Evolutionary conservation across 2,888 invertebrate species (phyloP), one percentile per base, ranked within the genome.

Genomic region (Dolomedes plantarius): DNA sequence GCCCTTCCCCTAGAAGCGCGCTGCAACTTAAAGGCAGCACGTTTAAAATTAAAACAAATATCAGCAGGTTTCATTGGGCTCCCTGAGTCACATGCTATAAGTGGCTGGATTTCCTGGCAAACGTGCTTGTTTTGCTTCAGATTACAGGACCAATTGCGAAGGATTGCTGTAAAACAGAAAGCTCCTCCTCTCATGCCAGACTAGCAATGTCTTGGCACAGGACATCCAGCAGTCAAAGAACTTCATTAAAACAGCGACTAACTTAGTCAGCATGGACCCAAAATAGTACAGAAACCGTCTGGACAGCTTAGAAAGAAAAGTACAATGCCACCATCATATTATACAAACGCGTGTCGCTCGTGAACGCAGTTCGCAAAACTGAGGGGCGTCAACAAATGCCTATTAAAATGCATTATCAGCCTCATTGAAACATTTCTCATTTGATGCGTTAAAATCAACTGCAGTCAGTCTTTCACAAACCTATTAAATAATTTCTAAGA

Each of bases 91-190:
- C 69, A 65, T 50, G 83, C 77, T 85, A 78, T 85, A 68, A 76
- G 82, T 75, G 76, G 82, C 82, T 76, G 71, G 67, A 73, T 77
- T 56, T 85, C 64, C 83, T 77, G 77, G 83, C 77, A 85, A 67
- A 67, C 27, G n/a, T 50, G 32, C 72, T 72, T 85, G 73, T 85
- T 85, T 77, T 85, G 83, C 83, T 85, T 85, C 77, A 36, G 72
- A 85, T 85, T 85, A 73, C 83, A 85, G 68, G 71, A 16, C 76
- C 76, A 76, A 76, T 76, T 76, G 76, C 71, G 73, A 71, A 73
- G 68, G 27, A 64, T 69, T 62, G 50, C 36, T 72, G 41, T 69
- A 56, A 27, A 85, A 67, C 71, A 72, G 68, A 73, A 36, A n/a
- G 27, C 50, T 36, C 39, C 31, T n/a, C 62, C 68, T 56, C 65